Evolutionary conservation across 2,113 vertebrate genomes (phyloP), one percentile per base, ranked within the genome.

Genomic region (Tachysurus vachellii): DNA sequence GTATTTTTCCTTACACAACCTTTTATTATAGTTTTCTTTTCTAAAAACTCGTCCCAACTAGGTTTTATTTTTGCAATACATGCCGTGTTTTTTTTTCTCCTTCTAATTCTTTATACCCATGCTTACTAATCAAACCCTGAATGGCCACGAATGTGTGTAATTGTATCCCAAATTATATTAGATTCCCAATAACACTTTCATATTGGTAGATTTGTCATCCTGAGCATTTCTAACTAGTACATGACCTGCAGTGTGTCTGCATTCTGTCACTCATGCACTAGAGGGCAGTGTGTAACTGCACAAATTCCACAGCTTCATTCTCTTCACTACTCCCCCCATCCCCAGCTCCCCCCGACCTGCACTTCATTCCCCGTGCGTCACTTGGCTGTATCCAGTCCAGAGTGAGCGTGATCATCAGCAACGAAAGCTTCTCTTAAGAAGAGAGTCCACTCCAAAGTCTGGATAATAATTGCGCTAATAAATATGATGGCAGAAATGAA

Each of bases 251-350:
- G 19, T 61, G n/a, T 28, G 16, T 36, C 50, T 87, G 19, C 75
- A 19, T 70, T 92, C 68, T 81, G 8, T 70, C 28, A 31, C 85
- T 89, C 26, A 3, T 62, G 88, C 94, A 86, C 71, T 86, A 93
- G 94, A 91, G 91, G 94, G 92, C 94, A 94, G 90, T 95, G 90
- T 92, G 89, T 88, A 83, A 16, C 86, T 56, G 73, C 80, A 85
- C 83, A 56, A 56, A 53, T 19, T 14, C 1, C 28, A 0, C 13
- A 21, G 16, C 28, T 9, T 36, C 50, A 68, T 50, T 50, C 47
- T 9, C 8, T 50, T 50, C 47, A 50, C 47, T 3, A 50, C 47
- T 0, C 47, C 5, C 47, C 5, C 47, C 12, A 31, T 28, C 10
- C 1, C 1, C 3, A 4, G 21, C 6, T 8, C 7, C 2, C 0